These are phyloP conservation scores for Pseudorhombus dupliciocellatus DNA, from an alignment of 2,113 vertebrate genomes.

Conservation along the genomic window DNA sequence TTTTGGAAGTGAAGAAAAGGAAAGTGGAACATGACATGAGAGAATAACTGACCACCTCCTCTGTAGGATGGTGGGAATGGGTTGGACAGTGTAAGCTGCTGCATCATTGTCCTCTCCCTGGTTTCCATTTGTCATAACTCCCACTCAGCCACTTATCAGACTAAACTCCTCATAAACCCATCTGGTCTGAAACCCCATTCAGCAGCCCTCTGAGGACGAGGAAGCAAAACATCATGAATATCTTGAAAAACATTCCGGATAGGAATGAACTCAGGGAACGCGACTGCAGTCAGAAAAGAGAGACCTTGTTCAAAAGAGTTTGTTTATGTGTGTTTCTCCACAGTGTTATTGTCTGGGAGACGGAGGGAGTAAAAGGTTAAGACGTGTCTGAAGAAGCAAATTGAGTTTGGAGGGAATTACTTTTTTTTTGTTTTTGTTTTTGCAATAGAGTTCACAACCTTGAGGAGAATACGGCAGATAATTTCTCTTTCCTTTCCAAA, in stretches of 20 bases:
- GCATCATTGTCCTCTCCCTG: conserved; percentile 9
- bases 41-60: no score
- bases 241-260: background rate
- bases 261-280: background rate
- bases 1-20: no score
- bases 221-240: conserved; percentile 4
- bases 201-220: background rate
- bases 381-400: background rate
- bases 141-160: conserved; percentile 3
- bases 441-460: conserved; percentile 31
- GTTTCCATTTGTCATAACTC: background rate
- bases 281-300: background rate
- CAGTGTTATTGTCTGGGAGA: conserved; percentile 9
- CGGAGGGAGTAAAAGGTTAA: conserved; percentile 5
- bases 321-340: background rate
- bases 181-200: background rate
- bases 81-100: background rate
- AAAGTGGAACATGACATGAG: background rate
- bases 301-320: background rate
- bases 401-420: conserved; percentile 18
- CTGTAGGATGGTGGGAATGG: background rate
- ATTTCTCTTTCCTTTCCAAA: conserved; percentile 29
- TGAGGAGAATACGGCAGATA: background rate
- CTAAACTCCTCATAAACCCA: background rate
- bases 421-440: conserved; percentile 7